Conservation (phyloP, 2,888 invertebrate genomes). For the Plagodis dolabraria region DNA sequence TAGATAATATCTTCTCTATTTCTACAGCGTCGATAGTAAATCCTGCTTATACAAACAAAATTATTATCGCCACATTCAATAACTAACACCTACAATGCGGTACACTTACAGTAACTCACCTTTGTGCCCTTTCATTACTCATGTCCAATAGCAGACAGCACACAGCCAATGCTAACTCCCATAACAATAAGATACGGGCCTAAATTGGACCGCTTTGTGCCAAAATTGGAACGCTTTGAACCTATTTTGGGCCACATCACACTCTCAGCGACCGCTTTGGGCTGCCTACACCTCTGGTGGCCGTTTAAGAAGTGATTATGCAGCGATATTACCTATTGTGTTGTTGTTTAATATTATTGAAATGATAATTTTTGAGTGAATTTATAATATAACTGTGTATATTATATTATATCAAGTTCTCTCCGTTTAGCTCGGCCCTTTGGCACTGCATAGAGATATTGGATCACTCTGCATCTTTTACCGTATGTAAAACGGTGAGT, state of each 20-base stretch:
- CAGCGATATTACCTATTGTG: conserved; percentile 32
- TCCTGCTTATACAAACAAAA: neutral
- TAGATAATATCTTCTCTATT: no score
- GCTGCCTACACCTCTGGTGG: conserved; percentile 29
- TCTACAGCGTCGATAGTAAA: no score
- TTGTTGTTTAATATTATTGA: conserved; percentile 9
- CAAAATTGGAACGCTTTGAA: conserved; percentile 28
- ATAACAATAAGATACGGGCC: conserved; percentile 37
- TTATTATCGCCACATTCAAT: conserved; percentile 3
- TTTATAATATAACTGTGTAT: neutral
- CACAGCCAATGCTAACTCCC: conserved; percentile 14
- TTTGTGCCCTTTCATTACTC: conserved; percentile 28
- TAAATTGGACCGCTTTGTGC: conserved; percentile 30
- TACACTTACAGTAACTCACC: conserved; percentile 9
- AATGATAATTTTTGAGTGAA: neutral
- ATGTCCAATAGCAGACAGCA: conserved; percentile 20
- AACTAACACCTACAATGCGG: conserved; percentile 2
- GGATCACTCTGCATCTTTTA: no score
- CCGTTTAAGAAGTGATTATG: conserved; percentile 26
- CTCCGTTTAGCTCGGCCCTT: no score
- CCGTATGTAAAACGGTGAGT: no score
- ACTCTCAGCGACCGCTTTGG: conserved; percentile 31
- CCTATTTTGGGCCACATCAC: conserved; percentile 33
- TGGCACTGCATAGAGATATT: no score
- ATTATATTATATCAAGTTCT: no score